Evolutionary conservation across 2,888 invertebrate species (phyloP).

Genomic region (Eilema caniola): DNA sequence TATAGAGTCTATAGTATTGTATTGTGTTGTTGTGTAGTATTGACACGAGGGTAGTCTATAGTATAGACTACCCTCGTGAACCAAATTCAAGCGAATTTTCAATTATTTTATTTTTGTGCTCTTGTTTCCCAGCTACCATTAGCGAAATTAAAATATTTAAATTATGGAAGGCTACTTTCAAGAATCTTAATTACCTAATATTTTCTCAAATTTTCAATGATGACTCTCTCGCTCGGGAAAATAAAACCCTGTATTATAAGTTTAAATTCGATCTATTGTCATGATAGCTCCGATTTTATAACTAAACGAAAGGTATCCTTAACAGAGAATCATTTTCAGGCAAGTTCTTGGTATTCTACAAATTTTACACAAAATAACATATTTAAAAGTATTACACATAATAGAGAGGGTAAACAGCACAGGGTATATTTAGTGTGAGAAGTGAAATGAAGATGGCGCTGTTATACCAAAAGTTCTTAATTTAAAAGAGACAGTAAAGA

Average conservation of each 20-base stretch:
- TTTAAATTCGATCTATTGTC: slow-evolving; percentile 1
- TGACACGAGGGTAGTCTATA: too few species aligned
- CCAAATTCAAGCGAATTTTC: too few species aligned
- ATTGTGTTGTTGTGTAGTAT: too few species aligned
- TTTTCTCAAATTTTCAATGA: too few species aligned
- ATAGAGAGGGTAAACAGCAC: neutral
- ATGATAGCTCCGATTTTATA: neutral
- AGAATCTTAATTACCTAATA: too few species aligned
- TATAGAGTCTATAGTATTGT: too few species aligned
- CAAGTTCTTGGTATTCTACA: neutral
- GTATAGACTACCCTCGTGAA: too few species aligned
- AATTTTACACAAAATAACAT: neutral
- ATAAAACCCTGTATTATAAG: neutral
- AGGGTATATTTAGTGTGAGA: neutral
- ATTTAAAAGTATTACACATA: neutral
- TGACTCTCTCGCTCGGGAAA: neutral
- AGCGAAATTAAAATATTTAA: too few species aligned
- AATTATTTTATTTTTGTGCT: too few species aligned
- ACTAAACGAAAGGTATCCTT: neutral
- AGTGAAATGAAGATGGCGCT: neutral
- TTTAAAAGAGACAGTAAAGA: neutral
- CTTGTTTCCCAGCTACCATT: too few species aligned
- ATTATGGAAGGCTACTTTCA: too few species aligned
- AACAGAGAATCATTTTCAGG: neutral
- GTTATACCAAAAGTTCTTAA: neutral